phyloP scores from a whole-genome alignment of 2,888 invertebrate species.

The Kryphioiulus occultus region DNA sequence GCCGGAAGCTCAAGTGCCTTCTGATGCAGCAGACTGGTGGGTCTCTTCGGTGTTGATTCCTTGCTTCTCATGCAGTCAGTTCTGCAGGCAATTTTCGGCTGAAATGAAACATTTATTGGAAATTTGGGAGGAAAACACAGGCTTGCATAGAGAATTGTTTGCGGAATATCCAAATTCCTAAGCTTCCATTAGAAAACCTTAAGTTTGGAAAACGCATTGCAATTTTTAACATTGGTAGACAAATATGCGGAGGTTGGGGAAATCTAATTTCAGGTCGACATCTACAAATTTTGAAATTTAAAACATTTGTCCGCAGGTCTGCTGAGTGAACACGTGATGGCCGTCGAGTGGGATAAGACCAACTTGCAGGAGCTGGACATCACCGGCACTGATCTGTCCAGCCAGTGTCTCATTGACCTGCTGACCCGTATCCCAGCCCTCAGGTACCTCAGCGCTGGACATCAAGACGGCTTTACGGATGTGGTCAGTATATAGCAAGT shows the following conservation, averaged over 20 bases:
- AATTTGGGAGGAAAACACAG: too few relatives aligned
- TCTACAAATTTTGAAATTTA: too few relatives aligned
- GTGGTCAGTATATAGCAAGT: conserved; percentile 66
- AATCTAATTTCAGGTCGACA: too few relatives aligned
- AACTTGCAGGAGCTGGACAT: conserved; percentile 91
- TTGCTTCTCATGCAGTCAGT: too few relatives aligned
- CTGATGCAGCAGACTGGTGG: conserved; percentile 97
- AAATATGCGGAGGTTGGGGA: too few relatives aligned
- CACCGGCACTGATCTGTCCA: conserved; percentile 93
- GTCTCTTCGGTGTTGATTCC: conserved; percentile 51
- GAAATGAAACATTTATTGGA: too few relatives aligned
- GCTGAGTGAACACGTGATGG: conserved; percentile 90
- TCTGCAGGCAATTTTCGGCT: too few relatives aligned
- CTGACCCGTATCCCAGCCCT: conserved; percentile 84
- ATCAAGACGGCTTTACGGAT: conserved; percentile 97
- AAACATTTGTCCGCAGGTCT: conserved; percentile 69
- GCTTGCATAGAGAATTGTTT: too few relatives aligned
- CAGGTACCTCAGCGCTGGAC: conserved; percentile 86
- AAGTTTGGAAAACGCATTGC: too few relatives aligned
- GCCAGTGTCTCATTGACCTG: conserved; percentile 93
- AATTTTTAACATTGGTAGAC: too few relatives aligned
- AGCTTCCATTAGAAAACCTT: too few relatives aligned
- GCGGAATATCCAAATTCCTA: too few relatives aligned
- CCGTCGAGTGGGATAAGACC: conserved; percentile 98
- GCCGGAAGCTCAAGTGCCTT: conserved; percentile 87